Base-by-base conservation (phyloP, 2,797 vertebrate species). In the Apogon hyalosoma region DNA sequence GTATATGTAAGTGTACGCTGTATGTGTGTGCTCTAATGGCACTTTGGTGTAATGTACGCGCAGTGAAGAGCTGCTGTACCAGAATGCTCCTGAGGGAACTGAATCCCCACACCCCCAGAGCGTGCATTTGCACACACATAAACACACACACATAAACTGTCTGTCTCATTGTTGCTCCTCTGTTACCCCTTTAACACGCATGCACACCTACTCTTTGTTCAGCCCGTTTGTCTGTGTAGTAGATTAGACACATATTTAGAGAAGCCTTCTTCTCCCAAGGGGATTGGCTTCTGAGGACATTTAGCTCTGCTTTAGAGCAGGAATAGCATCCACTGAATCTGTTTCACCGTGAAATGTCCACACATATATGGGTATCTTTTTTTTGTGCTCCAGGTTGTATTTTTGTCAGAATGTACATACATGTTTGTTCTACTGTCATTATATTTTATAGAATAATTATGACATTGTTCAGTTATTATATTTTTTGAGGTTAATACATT, bases 201-300 rank as follows among this genome's bases (percentile, higher is more conserved):
- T 39, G 13, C 24, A 13, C 21, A n/a, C 16, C 33, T 57, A 54
- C 63, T 38, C 48, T 82, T 73, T 84, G 61, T 82, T 72, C 8
- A 0, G 10, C 50, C 81, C 39, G 2, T 33, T 76, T 79, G 59
- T 83, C 69, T 72, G 47, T 79, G 69, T 70, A 55, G 77, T 80
- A 80, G 67, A 85, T 89, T 90, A 87, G 78, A 79, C 83, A 89
- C 81, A 88, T 90, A 90, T 92, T 92, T 90, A 87, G 80, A 83
- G 79, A 88, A 77, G 69, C 62, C 59, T 68, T 62, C 56, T 28
- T 60, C 66, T 84, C 87, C 69, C 69, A 61, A 43, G 75, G 85
- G 83, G 74, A 78, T 81, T 83, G 73, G 79, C 78, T 84, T 90
- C 79, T 73, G 52, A 88, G 60, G 70, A 77, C 83, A 68, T 90